A percentile compares a stretch with the other conserved stretches of the same genome.
phyloP scores from a whole-genome alignment of 30 jellyfish, hydroid and myxozoan genomes.

The Aurelia aurita region DNA sequence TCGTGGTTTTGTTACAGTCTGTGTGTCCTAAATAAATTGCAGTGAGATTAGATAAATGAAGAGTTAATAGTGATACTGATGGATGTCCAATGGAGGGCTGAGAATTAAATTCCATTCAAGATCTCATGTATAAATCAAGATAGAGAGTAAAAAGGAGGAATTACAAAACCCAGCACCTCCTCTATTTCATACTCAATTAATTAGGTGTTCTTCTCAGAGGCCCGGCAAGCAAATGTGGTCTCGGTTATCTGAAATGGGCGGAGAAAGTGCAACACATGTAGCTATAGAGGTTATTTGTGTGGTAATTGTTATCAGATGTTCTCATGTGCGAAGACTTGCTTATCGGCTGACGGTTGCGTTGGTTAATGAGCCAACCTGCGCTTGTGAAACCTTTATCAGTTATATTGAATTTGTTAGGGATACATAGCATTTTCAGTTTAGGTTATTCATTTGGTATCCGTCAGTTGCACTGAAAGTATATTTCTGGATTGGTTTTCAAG shows the following conservation, averaged over 20 bases:
- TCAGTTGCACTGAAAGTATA: too few relatives aligned
- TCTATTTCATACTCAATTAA: constrained; percentile 43
- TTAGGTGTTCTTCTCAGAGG: constrained; percentile 2
- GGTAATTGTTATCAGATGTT: constrained; percentile 15
- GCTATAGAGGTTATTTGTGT: constrained; percentile 45
- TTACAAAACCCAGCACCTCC: constrained; percentile 38
- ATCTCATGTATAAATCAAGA: background rate
- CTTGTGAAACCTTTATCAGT: background rate
- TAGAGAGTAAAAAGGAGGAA: background rate
- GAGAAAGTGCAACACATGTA: constrained; percentile 47
- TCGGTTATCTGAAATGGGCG: constrained; percentile 53
- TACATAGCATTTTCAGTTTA: too few relatives aligned
- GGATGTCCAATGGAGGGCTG: too few relatives aligned
- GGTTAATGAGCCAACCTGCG: constrained; percentile 19
- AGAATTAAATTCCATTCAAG: too few relatives aligned
- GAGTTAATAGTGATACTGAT: too few relatives aligned
- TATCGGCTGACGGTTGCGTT: constrained; percentile 6
- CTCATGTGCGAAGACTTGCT: constrained; percentile 13
- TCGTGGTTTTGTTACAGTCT: background rate
- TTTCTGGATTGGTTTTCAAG: too few relatives aligned
- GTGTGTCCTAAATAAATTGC: constrained; percentile 1
- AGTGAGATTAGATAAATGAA: too few relatives aligned
- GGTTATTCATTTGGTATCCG: too few relatives aligned
- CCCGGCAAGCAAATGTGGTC: constrained; percentile 40
- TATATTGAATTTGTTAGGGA: too few relatives aligned